Evolutionary conservation across 1,140 invertebrate genomes (phyloP).

Genomic region (Ctenoplectra terminalis): DNA sequence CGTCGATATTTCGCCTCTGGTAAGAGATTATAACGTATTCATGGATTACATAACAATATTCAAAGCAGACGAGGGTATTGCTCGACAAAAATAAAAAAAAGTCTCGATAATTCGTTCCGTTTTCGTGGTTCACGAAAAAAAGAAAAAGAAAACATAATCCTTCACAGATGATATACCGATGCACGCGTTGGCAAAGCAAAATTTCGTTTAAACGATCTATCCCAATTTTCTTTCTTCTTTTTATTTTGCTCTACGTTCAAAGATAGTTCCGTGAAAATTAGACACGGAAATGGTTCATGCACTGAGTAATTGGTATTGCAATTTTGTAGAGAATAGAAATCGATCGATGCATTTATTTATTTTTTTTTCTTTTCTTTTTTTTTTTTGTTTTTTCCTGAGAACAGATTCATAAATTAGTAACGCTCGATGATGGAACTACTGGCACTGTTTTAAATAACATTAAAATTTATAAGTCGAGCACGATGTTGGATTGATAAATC

Average conservation of each 20-base stretch:
- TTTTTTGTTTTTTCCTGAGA: too few species aligned
- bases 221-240: neutral
- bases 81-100: neutral
- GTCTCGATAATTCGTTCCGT: neutral
- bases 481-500: neutral
- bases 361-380: too few species aligned
- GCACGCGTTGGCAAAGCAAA: too few species aligned
- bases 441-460: neutral
- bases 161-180: neutral
- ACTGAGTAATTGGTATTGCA: neutral
- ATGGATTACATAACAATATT: neutral
- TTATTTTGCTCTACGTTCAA: neutral
- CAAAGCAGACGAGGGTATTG: neutral
- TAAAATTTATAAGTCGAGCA: neutral
- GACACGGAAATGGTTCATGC: neutral
- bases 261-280: neutral
- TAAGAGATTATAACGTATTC: neutral
- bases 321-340: neutral
- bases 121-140: neutral
- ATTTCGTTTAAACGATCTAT: neutral
- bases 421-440: neutral
- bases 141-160: too few species aligned
- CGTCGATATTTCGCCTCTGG: neutral
- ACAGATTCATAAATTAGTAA: neutral
- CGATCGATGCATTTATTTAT: neutral